phyloP scores from a whole-genome alignment of 2,113 vertebrate genomes.

The Mugil cephalus region DNA sequence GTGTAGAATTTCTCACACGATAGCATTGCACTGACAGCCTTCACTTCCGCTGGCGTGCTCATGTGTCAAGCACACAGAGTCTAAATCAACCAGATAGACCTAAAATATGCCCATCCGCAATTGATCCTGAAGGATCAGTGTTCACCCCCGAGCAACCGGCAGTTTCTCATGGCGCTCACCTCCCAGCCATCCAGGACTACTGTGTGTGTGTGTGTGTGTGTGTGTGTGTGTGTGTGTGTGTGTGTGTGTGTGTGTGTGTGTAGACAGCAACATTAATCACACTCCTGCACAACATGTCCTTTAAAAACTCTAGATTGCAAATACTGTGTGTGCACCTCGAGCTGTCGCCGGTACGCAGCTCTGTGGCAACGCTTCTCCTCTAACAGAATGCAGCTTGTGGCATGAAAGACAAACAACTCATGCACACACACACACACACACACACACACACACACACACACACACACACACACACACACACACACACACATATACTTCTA shows the following conservation, averaged over 20 bases:
- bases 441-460: too few species aligned
- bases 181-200: conserved; percentile 37
- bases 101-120: conserved; percentile 66
- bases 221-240: conserved; percentile 39
- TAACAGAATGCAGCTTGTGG: conserved; percentile 58
- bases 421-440: conserved; percentile 40
- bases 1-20: conserved; percentile 63
- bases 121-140: conserved; percentile 64
- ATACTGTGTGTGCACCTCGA: conserved; percentile 38
- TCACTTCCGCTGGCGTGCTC: conserved; percentile 57
- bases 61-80: conserved; percentile 60
- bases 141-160: conserved; percentile 58
- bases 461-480: conserved; percentile 42
- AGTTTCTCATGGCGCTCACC: conserved; percentile 57
- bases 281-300: conserved; percentile 44
- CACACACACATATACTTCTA: conserved; percentile 49
- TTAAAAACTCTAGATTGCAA: conserved; percentile 60
- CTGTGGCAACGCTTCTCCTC: conserved; percentile 41
- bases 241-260: conserved; percentile 41
- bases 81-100: conserved; percentile 64
- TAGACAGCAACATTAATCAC: conserved; percentile 62
- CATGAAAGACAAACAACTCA: conserved; percentile 70
- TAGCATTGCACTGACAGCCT: conserved; percentile 19
- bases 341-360: conserved; percentile 43
- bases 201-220: conserved; percentile 40